Evolutionary conservation across 2,888 invertebrate genomes (phyloP).

Genomic region (Coelinius sp.): DNA sequence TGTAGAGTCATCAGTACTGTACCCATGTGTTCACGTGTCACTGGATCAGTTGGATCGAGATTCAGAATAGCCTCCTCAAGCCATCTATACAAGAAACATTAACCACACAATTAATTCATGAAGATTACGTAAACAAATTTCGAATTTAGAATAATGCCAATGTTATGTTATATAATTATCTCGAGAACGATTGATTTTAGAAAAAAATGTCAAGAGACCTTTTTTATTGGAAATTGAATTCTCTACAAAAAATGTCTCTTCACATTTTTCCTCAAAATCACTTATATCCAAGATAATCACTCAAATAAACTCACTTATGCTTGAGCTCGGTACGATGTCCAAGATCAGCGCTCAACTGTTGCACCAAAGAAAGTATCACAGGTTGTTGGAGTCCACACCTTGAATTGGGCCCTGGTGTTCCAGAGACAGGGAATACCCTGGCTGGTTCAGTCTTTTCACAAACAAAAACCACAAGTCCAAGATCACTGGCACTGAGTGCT

Average conservation of each 20-base stretch:
- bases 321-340: slow-evolving; percentile 86
- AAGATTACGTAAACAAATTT: too few species aligned
- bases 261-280: too few species aligned
- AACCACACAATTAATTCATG: background rate
- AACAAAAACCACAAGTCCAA: slow-evolving; percentile 87
- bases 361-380: slow-evolving; percentile 92
- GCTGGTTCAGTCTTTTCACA: slow-evolving; percentile 88
- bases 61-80: slow-evolving; percentile 89
- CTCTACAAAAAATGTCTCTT: too few species aligned
- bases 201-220: too few species aligned
- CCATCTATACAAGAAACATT: slow-evolving; percentile 78
- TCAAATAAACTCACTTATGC: slow-evolving; percentile 81
- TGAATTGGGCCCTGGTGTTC: slow-evolving; percentile 72
- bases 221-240: too few species aligned
- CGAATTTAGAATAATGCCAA: too few species aligned
- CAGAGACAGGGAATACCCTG: slow-evolving; percentile 77
- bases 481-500: slow-evolving; percentile 90
- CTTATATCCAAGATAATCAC: too few species aligned
- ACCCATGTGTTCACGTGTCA: slow-evolving; percentile 87
- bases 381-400: slow-evolving; percentile 87
- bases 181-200: too few species aligned
- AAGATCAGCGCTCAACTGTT: slow-evolving; percentile 94
- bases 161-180: too few species aligned
- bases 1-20: slow-evolving; percentile 83
- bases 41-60: slow-evolving; percentile 82